Base-by-base conservation (phyloP, 1,140 invertebrate genomes). In the Gyrodactylus bullatarudis region DNA sequence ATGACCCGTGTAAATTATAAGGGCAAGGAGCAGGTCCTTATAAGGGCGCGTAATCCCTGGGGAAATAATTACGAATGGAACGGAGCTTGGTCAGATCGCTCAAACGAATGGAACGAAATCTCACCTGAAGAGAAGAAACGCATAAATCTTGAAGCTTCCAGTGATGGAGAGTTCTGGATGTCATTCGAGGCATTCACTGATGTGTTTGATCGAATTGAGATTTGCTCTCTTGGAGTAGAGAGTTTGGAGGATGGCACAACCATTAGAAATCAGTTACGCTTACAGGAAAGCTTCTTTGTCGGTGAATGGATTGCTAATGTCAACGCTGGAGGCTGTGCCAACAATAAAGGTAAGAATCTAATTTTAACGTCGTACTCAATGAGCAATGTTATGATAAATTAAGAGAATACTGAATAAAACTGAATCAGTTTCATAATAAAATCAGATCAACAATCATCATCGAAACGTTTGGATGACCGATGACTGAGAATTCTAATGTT, bases 311-410 rank as follows among this genome's bases (percentile, higher is more conserved):
- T 89, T 0, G 80, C 77, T 20, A 81, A 90, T 21, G 87, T 89
- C 0, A 94, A 90, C 20, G 92, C 93, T 34, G 94, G 94, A 24
- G 94, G 94, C 20, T 98, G 94, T 79, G 85, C 94, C 77, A 97
- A 98, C 81, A 90, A 87, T 80, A 81, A 96, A 75, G 84, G 87
- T 88, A 80, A 80, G 22, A n/a, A n/a, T n/a, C n/a, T n/a, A n/a
- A n/a, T n/a, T n/a, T n/a, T n/a, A n/a, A n/a, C n/a, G n/a, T n/a
- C n/a, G n/a, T n/a, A n/a, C n/a, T n/a, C n/a, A n/a, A n/a, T n/a
- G n/a, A n/a, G n/a, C n/a, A n/a, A n/a, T n/a, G n/a, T n/a, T n/a
- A n/a, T n/a, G n/a, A n/a, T n/a, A n/a, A n/a, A n/a, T n/a, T n/a
- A n/a, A n/a, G n/a, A n/a, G n/a, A n/a, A n/a, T n/a, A n/a, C n/a